A percentile compares a stretch with the other conserved stretches of the same genome.
phyloP scores from a whole-genome alignment of 2,113 vertebrate species.

The Oreochromis spilurus region DNA sequence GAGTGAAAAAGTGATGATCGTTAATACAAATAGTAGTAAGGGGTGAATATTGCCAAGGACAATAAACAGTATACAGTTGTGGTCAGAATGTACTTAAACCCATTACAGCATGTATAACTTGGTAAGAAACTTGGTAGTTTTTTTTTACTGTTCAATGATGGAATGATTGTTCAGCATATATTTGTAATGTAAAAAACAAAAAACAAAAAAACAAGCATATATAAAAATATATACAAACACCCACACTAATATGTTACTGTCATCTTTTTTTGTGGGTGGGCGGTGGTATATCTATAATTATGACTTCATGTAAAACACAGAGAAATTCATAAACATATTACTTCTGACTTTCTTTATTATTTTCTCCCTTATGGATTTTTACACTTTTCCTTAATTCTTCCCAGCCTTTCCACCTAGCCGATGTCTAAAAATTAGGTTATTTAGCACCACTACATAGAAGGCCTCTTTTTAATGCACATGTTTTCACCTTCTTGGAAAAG shows the following conservation, averaged over 20 bases:
- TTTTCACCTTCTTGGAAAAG: conserved; percentile 44
- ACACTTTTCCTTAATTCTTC: conserved; percentile 24
- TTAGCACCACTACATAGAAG: conserved; percentile 50
- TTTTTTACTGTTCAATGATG: background rate
- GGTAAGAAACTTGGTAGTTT: background rate
- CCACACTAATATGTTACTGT: background rate
- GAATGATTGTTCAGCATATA: background rate
- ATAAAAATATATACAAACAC: background rate
- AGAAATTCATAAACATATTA: background rate
- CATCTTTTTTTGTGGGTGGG: background rate
- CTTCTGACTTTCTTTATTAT: background rate
- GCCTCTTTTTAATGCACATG: conserved; percentile 36
- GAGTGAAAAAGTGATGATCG: background rate
- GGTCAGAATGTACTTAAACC: background rate
- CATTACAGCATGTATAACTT: background rate
- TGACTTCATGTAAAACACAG: background rate
- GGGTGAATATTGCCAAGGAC: background rate
- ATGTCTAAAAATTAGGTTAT: conserved; percentile 56
- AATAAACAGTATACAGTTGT: background rate
- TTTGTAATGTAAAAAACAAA: background rate
- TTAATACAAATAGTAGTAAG: background rate
- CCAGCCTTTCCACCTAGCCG: conserved; percentile 29
- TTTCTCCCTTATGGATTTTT: background rate
- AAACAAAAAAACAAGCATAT: background rate
- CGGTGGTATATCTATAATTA: background rate